Conservation (phyloP, 1,140 invertebrate species). For the Pachyrhynchus sulphureomaculatus region DNA sequence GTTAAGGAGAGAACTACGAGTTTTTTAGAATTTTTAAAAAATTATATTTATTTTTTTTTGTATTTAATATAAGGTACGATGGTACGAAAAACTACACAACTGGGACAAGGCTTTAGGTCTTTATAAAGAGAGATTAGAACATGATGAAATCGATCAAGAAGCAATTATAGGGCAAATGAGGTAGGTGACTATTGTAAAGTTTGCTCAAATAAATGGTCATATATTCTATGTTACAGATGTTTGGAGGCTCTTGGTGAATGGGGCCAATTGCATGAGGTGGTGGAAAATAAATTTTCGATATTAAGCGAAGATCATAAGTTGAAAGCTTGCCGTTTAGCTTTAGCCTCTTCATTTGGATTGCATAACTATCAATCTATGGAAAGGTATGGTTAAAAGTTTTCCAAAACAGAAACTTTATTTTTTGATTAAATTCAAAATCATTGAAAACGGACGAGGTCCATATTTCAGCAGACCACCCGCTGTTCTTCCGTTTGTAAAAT, state of each 20-base stretch:
- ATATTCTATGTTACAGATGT: slow-evolving; percentile 39
- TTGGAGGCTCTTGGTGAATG: slow-evolving; percentile 96
- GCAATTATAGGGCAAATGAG: slow-evolving; percentile 91
- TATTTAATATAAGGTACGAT: slow-evolving; percentile 65
- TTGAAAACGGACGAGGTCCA: too few relatives aligned
- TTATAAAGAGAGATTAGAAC: slow-evolving; percentile 71
- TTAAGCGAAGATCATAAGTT: slow-evolving; percentile 70
- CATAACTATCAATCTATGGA: slow-evolving; percentile 92
- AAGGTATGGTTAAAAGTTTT: slow-evolving; percentile 43
- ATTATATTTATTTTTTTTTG: too few relatives aligned
- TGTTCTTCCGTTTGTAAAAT: too few relatives aligned
- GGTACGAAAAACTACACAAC: slow-evolving; percentile 99
- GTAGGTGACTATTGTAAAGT: slow-evolving; percentile 56
- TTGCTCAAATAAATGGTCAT: background rate
- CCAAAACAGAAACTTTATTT: too few relatives aligned
- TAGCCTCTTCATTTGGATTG: slow-evolving; percentile 93
- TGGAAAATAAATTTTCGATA: slow-evolving; percentile 73
- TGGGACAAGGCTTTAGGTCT: slow-evolving; percentile 94
- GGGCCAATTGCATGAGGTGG: slow-evolving; percentile 81
- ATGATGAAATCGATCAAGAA: slow-evolving; percentile 67
- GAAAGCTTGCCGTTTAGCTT: slow-evolving; percentile 87
- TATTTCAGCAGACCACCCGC: too few relatives aligned
- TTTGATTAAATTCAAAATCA: too few relatives aligned
- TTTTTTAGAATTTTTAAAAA: too few relatives aligned
- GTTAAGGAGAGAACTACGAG: too few relatives aligned